Base-by-base conservation (phyloP, 35 echinoderm and acorn worm species). In the Amphiura filiformis region DNA sequence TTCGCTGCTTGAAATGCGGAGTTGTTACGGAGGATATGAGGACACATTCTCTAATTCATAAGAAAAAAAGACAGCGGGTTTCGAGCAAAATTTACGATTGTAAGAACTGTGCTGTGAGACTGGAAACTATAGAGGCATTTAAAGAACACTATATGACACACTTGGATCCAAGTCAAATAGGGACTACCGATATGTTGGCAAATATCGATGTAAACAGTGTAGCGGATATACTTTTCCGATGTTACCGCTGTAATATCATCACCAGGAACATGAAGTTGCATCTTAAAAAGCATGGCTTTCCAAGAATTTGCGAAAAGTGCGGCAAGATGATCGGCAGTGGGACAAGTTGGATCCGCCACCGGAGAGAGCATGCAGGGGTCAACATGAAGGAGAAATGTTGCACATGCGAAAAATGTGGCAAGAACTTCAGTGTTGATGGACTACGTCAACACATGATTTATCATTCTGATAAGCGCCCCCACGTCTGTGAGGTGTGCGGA, bases 361-460 rank as follows among this genome's bases (percentile, higher is more conserved):
- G 22, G 14, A 31, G n/a, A 37, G 37, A 82, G 9, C 80, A 82
- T 5, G 41, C 37, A 17, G 41, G 22, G 1, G 22, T 70, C 1
- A 70, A 82, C 32, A 39, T 31, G 12, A 82, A 44, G n/a, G 80
- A 82, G 37, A 82, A 82, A 34, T 30, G 26, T 31, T 82, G 23
- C 37, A 44, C 41, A 3, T 82, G 80, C 18, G 37, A 82, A 39
- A 38, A 38, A 31, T 82, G 80, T 82, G 80, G 80, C 26, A 82
- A 44, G 35, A 28, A 11, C 11, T 82, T 82, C 37, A 39, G 37
- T 34, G 20, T n/a, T 0, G 28, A 31, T 42, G 80, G 41, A 28
- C 7, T 82, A 13, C 37, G 35, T 2, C 80, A 82, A 32, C 80
- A 80, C 18, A 22, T 11, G 80, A 30, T 39, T 1, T 39, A n/a